Percentiles rank a stretch among this genome's conserved stretches.
phyloP scores from a whole-genome alignment of 1,140 invertebrate species.

The Ips typographus region DNA sequence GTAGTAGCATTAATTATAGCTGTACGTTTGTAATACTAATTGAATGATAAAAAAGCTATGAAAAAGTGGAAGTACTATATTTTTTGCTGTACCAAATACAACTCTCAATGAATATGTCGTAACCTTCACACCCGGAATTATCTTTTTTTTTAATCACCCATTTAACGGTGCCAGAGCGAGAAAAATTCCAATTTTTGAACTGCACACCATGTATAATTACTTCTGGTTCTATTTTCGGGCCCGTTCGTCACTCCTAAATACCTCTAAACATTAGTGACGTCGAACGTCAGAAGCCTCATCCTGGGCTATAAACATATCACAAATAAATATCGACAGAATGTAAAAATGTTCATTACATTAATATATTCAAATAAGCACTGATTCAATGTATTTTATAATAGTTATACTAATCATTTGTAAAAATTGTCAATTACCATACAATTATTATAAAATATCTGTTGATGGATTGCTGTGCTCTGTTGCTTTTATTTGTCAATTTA shows the following conservation, averaged over 20 bases:
- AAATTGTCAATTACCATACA: too few relatives aligned
- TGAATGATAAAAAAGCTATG: too few relatives aligned
- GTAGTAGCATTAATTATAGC: too few relatives aligned
- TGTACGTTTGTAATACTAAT: too few relatives aligned
- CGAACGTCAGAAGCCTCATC: slow-evolving; percentile 7
- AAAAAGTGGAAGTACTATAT: too few relatives aligned
- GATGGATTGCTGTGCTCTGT: too few relatives aligned
- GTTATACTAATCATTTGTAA: too few relatives aligned
- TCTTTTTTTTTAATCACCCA: slow-evolving; percentile 18
- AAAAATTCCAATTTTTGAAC: slow-evolving; percentile 26
- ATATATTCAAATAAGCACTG: too few relatives aligned
- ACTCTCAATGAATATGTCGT: neutral
- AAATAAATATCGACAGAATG: slow-evolving; percentile 12
- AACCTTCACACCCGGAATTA: slow-evolving; percentile 4
- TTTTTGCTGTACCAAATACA: too few relatives aligned
- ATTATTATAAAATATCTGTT: too few relatives aligned
- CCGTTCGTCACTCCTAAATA: slow-evolving; percentile 33
- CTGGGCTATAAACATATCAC: slow-evolving; percentile 5
- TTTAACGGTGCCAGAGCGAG: neutral
- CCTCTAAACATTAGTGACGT: slow-evolving; percentile 32
- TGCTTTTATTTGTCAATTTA: too few relatives aligned
- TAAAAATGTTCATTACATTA: neutral
- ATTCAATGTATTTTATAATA: too few relatives aligned
- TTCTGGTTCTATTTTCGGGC: slow-evolving; percentile 36
- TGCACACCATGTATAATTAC: slow-evolving; percentile 32